Evolutionary conservation across 2,888 invertebrate species (phyloP).

Genomic region (Macrosiphum euphorbiae): DNA sequence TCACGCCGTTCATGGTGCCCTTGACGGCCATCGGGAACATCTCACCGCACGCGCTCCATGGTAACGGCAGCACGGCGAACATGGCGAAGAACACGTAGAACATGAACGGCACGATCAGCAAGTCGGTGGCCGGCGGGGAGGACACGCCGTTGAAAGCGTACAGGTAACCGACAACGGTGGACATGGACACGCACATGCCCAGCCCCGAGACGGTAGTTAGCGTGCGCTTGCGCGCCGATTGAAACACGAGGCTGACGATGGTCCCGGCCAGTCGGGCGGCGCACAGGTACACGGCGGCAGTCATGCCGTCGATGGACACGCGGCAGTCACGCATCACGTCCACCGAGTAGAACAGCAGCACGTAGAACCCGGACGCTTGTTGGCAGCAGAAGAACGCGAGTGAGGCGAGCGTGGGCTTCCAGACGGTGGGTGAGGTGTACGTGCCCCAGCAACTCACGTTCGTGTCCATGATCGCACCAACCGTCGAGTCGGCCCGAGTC

Average conservation of each 20-base stretch:
- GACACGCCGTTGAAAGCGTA: not conserved
- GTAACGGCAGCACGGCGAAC: slow-evolving; percentile 63
- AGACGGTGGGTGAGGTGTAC: slow-evolving; percentile 40
- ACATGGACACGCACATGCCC: slow-evolving; percentile 58
- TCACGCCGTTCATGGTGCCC: slow-evolving; percentile 62
- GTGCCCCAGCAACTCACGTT: slow-evolving; percentile 1
- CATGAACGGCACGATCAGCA: slow-evolving; percentile 46
- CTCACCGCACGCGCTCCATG: slow-evolving; percentile 62
- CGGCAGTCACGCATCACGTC: slow-evolving; percentile 45
- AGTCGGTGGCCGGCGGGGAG: slow-evolving; percentile 20
- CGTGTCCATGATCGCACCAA: not conserved
- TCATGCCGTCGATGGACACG: slow-evolving; percentile 49
- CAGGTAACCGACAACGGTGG: slow-evolving; percentile 40
- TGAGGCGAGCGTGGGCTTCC: slow-evolving; percentile 54
- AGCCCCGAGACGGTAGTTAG: slow-evolving; percentile 35
- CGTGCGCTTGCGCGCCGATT: slow-evolving; percentile 21
- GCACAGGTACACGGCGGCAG: slow-evolving; percentile 40
- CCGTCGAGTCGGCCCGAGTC: slow-evolving; percentile 52
- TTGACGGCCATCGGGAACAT: slow-evolving; percentile 65
- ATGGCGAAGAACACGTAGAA: slow-evolving; percentile 62
- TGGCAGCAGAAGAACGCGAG: slow-evolving; percentile 51
- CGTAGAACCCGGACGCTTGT: slow-evolving; percentile 59
- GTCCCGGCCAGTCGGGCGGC: slow-evolving; percentile 49
- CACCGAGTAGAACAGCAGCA: slow-evolving; percentile 63
- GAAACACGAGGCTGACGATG: slow-evolving; percentile 41